Conservation (phyloP, 2,797 vertebrate species). For the Syndactyla subalaris region DNA sequence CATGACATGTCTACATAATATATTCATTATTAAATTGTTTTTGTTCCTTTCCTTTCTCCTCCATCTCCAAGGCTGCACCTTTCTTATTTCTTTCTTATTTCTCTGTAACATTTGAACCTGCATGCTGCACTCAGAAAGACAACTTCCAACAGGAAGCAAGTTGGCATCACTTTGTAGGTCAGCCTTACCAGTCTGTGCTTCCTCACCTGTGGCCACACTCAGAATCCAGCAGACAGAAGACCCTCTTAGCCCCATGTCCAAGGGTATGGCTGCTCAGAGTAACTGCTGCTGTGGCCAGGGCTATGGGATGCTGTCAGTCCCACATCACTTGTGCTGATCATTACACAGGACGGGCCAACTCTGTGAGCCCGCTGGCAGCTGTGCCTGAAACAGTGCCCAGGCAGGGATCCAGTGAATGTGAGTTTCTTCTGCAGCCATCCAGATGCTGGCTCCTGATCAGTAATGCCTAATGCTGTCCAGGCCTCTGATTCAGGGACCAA, state of each 20-base stretch:
- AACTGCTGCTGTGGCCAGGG: neutral
- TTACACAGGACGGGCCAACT: constrained; percentile 15
- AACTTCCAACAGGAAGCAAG: neutral
- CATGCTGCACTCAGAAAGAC: neutral
- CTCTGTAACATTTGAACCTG: neutral
- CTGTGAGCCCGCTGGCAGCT: constrained; percentile 24
- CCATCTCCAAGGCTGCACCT: neutral
- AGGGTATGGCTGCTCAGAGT: neutral
- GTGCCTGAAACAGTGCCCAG: constrained; percentile 43
- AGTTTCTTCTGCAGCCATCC: constrained; percentile 41
- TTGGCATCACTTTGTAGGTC: neutral
- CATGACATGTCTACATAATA: constrained; percentile 59
- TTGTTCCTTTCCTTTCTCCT: constrained; percentile 25
- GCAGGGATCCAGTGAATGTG: neutral
- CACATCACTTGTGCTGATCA: neutral
- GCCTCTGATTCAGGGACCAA: neutral
- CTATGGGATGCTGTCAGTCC: neutral
- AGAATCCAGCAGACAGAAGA: neutral
- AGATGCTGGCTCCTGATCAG: neutral
- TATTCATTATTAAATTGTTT: constrained; percentile 57
- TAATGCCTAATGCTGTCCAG: neutral
- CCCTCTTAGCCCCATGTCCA: neutral
- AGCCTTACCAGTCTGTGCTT: neutral
- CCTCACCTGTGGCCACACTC: neutral
- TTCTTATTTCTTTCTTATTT: neutral